Conservation (phyloP, 2,888 invertebrate species). For the Apeira syringaria region DNA sequence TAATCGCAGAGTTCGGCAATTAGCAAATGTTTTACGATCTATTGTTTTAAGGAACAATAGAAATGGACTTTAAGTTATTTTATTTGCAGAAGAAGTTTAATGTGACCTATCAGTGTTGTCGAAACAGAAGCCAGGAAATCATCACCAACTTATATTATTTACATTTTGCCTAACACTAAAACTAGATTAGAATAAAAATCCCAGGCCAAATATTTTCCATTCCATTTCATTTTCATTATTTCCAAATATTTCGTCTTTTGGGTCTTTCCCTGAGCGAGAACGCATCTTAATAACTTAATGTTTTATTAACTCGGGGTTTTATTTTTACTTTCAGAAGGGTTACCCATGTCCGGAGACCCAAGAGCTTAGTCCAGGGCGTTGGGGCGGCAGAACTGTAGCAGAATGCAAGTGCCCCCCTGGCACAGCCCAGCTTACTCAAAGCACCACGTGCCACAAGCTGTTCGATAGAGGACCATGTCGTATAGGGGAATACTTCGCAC, state of each 20-base stretch:
- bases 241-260: too few species aligned
- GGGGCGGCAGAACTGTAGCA: slow-evolving; percentile 85
- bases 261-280: too few species aligned
- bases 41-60: slow-evolving; percentile 19
- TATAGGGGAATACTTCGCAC: slow-evolving; percentile 89
- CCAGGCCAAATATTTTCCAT: too few species aligned
- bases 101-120: too few species aligned
- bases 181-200: too few species aligned
- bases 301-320: too few species aligned
- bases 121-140: not conserved
- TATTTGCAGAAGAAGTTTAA: slow-evolving; percentile 10
- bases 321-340: slow-evolving; percentile 77
- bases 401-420: slow-evolving; percentile 93
- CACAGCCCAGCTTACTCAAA: slow-evolving; percentile 87
- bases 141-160: too few species aligned
- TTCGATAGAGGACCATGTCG: slow-evolving; percentile 90
- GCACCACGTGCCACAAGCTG: slow-evolving; percentile 88
- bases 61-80: slow-evolving; percentile 5
- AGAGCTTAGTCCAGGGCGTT: slow-evolving; percentile 88
- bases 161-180: too few species aligned
- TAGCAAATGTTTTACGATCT: slow-evolving; percentile 16
- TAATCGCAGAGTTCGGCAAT: slow-evolving; percentile 11
- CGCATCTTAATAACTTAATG: too few species aligned
- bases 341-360: slow-evolving; percentile 93
- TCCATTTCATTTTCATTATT: too few species aligned